Conservation (phyloP, 2,113 vertebrate species). For the Vanacampus margaritifer region DNA sequence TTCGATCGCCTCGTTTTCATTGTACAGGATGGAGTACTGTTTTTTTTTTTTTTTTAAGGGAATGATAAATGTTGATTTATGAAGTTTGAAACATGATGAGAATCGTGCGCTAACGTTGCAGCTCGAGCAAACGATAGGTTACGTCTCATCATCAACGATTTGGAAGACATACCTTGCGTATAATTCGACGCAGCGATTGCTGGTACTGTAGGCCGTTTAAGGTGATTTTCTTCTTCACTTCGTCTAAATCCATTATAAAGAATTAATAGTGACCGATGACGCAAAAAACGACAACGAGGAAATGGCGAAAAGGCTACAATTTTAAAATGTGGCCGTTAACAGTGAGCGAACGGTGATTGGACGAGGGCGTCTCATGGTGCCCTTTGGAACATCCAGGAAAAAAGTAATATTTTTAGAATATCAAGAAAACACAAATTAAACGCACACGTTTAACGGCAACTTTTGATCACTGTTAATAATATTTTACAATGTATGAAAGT, state of each 20-base stretch:
- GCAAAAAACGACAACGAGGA: background rate
- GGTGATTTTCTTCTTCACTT: accelerated
- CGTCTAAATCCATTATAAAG: background rate
- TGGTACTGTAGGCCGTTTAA: slow-evolving; percentile 37
- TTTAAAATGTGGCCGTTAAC: slow-evolving; percentile 26
- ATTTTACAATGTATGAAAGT: background rate
- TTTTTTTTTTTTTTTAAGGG: background rate
- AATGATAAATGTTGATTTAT: background rate
- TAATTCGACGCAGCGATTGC: slow-evolving; percentile 49
- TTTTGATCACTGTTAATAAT: background rate
- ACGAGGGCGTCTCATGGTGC: background rate
- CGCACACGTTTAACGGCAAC: background rate
- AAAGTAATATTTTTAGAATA: background rate
- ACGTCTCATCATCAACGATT: background rate
- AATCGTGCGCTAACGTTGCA: background rate
- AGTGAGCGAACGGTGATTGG: slow-evolving; percentile 50
- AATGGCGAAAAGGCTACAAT: background rate
- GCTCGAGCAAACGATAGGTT: background rate
- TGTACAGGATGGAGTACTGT: slow-evolving; percentile 63
- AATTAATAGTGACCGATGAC: accelerated
- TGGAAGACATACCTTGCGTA: slow-evolving; percentile 53
- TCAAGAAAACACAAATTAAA: background rate
- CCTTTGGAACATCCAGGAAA: background rate
- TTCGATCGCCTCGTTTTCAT: slow-evolving; percentile 35
- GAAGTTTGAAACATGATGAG: background rate